A percentile compares a stretch with the other conserved stretches of the same genome.
Conservation (phyloP, 2,888 invertebrate species). For the Selenia dentaria region DNA sequence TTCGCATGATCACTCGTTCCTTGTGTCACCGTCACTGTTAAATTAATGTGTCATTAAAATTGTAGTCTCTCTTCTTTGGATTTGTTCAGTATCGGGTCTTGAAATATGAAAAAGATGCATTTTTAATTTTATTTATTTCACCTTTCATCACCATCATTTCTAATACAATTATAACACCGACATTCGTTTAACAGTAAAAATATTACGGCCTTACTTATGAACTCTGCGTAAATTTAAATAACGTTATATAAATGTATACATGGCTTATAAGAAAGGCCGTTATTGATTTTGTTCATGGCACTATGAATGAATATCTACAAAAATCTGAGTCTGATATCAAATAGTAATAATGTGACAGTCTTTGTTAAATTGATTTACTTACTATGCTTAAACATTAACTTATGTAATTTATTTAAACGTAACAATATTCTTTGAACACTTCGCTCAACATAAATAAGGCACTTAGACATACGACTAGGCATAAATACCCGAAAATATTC, state of each 20-base stretch:
- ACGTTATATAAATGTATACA: too few species aligned
- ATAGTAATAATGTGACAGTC: constrained; percentile 5
- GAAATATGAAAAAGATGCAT: too few species aligned
- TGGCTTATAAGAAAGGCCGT: too few species aligned
- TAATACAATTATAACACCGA: not conserved
- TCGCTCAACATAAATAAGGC: constrained; percentile 53
- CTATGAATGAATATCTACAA: constrained; percentile 4
- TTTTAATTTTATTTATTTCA: too few species aligned
- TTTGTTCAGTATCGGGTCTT: too few species aligned
- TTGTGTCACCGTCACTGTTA: too few species aligned
- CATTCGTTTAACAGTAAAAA: not conserved
- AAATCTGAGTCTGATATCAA: not conserved
- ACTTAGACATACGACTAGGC: constrained; percentile 67
- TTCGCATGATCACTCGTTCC: too few species aligned
- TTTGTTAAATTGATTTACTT: not conserved
- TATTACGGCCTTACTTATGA: too few species aligned
- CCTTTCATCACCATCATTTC: too few species aligned
- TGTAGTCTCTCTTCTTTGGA: too few species aligned
- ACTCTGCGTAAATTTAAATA: too few species aligned
- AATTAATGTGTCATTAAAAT: too few species aligned
- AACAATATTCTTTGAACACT: constrained; percentile 13
- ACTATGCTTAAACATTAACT: not conserved
- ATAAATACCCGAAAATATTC: constrained; percentile 41
- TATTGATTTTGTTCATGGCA: constrained; percentile 4
- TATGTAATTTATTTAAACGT: constrained; percentile 1